Conservation (phyloP, 2,797 vertebrate species). For the Lacerta viridis region DNA sequence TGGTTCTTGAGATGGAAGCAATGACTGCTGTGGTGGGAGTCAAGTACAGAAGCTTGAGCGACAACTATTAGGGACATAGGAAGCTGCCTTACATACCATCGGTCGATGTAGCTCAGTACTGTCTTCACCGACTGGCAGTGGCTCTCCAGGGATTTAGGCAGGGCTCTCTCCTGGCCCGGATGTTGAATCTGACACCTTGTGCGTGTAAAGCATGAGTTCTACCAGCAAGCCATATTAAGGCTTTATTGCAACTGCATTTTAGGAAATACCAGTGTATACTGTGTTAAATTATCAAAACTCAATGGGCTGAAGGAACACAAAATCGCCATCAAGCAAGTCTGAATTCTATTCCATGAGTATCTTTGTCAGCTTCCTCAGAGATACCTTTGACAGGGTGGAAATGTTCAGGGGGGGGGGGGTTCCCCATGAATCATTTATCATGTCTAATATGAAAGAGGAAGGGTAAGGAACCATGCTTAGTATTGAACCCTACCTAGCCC, state of each 20-base stretch:
- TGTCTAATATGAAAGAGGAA: background rate
- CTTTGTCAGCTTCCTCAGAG: background rate
- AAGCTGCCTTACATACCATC: no score
- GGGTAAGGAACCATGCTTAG: background rate
- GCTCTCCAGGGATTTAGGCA: no score
- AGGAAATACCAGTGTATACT: background rate
- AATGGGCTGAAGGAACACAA: rapidly evolving
- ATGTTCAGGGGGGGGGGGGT: background rate
- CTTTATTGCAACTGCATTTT: background rate
- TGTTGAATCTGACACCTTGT: no score
- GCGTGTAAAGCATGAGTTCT: no score
- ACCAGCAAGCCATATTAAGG: background rate
- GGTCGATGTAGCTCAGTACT: no score
- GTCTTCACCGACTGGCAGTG: no score
- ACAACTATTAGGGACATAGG: no score
- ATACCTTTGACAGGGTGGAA: background rate
- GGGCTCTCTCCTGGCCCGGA: no score
- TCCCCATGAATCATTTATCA: background rate
- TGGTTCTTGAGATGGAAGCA: background rate
- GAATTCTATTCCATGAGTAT: background rate
- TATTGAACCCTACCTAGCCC: background rate
- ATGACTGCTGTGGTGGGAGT: background rate
- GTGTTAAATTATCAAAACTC: background rate
- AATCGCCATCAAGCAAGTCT: background rate
- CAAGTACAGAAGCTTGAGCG: background rate